Base-by-base conservation (phyloP, 2,113 vertebrate species). In the Halcyon senegalensis region DNA sequence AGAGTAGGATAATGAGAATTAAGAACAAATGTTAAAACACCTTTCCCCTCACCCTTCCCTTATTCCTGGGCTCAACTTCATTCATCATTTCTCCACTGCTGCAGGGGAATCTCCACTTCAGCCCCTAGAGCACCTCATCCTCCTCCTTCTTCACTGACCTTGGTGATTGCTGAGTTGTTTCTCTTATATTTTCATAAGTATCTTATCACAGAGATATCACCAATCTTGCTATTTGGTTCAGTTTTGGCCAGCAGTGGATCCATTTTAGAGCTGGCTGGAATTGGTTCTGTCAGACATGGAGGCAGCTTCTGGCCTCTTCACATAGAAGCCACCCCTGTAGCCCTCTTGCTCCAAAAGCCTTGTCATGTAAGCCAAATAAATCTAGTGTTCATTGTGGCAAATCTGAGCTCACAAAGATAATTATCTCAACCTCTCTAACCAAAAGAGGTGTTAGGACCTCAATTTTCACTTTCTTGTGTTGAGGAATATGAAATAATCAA, bases 171-270 rank as follows among this genome's bases (percentile, higher is more conserved):
- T 59, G 51, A 28, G 13, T 27, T 16, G 17, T 33, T 31, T 56
- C 25, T 56, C 14, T 56, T 56, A 33, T 30, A 18, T 31, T 56
- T 56, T 73, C 5, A 27, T 69, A 48, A 59, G 15, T 46, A 58
- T 5, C 1, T 41, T 69, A 23, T 31, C 1, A 2, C 25, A 59
- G 13, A 74, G 1, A 4, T 58, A 13, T 4, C 18, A n/a, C 11
- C 5, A 46, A 31, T 5, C 7, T 10, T 8, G 1, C 1, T 30
- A 16, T 39, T 46, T 35, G 33, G 8, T 33, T 74, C 1, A 23
- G 53, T 58, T 86, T 53, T 33, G 20, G 21, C 48, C 20, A 48
- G 10, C 20, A 10, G 48, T 48, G 48, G 21, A 23, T 48, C 48
- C 48, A 48, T 48, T 10, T 48, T 21, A 48, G 15, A 46, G 3